A percentile compares a stretch with the other conserved stretches of the same genome.
Conservation (phyloP, 2,888 invertebrate species). For the Andrena marginata region DNA sequence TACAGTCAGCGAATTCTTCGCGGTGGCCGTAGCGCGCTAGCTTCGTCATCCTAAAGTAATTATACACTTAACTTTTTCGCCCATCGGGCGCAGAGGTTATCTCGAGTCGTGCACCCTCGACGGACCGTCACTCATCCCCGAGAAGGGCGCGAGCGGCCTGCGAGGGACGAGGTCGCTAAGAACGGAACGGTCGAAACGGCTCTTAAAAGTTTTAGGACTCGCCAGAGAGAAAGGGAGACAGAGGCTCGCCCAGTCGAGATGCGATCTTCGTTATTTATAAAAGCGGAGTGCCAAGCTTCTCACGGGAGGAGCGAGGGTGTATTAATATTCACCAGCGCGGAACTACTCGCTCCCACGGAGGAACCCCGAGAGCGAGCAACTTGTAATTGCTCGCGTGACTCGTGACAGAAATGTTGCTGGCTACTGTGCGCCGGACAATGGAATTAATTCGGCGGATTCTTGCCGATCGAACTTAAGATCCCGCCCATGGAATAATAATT, state of each 20-base stretch:
- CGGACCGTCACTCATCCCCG: slow-evolving; percentile 66
- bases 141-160: slow-evolving; percentile 51
- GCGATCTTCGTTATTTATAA: slow-evolving; percentile 47
- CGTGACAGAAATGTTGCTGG: not conserved
- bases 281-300: slow-evolving; percentile 1
- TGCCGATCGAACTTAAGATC: slow-evolving; percentile 18
- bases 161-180: slow-evolving; percentile 35
- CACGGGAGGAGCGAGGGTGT: not conserved
- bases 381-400: slow-evolving; percentile 29
- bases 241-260: slow-evolving; percentile 7
- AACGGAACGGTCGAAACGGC: slow-evolving; percentile 69
- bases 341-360: slow-evolving; percentile 4
- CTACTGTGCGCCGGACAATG: not conserved
- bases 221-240: slow-evolving; percentile 4
- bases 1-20: slow-evolving; percentile 74
- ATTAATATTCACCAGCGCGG: slow-evolving; percentile 40
- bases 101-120: slow-evolving; percentile 71
- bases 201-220: slow-evolving; percentile 72
- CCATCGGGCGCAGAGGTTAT: slow-evolving; percentile 76
- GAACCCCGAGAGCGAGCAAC: not conserved
- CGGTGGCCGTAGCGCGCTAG: slow-evolving; percentile 56
- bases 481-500: slow-evolving; percentile 60
- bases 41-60: slow-evolving; percentile 82
- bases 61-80: slow-evolving; percentile 81
- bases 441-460: slow-evolving; percentile 22